These are phyloP conservation scores for Aradophagus sp. DNA, from an alignment of 1,140 invertebrate genomes.

Conservation along the genomic window DNA sequence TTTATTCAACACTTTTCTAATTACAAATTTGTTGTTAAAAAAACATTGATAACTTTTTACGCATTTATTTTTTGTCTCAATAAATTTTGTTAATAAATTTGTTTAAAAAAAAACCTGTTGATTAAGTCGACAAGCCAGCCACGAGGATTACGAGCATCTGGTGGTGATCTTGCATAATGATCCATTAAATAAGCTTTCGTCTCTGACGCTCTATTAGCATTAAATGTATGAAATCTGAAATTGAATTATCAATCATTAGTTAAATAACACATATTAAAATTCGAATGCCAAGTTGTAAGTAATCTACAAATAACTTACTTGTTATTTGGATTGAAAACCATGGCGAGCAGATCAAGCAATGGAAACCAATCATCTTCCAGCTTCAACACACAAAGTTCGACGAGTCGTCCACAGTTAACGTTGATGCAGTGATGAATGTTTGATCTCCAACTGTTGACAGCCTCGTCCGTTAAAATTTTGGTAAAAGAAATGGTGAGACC, in stretches of 20 bases:
- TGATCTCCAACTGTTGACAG: conserved; percentile 97
- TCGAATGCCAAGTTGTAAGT: neutral
- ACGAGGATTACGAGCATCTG: conserved; percentile 84
- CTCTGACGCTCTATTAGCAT: conserved; percentile 88
- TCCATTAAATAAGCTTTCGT: conserved; percentile 81
- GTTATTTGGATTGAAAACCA: conserved; percentile 94
- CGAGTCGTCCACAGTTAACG: conserved; percentile 92
- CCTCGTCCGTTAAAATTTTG: conserved; percentile 98
- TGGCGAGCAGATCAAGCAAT: conserved; percentile 92
- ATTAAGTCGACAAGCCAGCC: conserved; percentile 98
- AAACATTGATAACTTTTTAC: too few relatives aligned
- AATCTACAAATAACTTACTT: conserved; percentile 78
- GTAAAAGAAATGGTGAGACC: conserved; percentile 96
- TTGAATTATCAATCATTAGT: conserved; percentile 18
- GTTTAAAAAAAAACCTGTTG: conserved; percentile 78
- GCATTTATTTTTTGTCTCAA: too few relatives aligned
- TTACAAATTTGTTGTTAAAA: too few relatives aligned
- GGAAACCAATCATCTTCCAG: conserved; percentile 95
- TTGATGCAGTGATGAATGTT: conserved; percentile 97
- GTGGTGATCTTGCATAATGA: conserved; percentile 86
- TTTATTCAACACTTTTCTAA: too few relatives aligned
- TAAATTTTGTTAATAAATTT: conserved; percentile 13
- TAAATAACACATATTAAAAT: conserved; percentile 10
- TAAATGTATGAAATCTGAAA: conserved; percentile 93
- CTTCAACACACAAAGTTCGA: conserved; percentile 93